Base-by-base conservation (phyloP, 2,888 invertebrate species). In the Xylota sylvarum region DNA sequence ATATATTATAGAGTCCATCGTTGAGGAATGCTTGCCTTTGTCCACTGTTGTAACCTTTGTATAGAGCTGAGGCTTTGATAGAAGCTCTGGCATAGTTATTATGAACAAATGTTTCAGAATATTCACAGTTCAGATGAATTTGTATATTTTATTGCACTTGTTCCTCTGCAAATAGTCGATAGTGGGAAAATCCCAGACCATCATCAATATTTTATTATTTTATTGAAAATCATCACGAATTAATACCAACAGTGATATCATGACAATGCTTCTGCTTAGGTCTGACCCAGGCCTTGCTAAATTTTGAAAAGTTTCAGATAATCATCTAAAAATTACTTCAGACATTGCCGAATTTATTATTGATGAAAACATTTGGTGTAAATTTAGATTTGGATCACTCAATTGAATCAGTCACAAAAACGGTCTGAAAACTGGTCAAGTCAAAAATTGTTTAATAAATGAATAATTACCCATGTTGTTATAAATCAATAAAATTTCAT, bases 61-160 rank as follows among this genome's bases (percentile, higher is more conserved):
- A 7, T 48, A 10, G 3, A 48, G 23, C 19, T 48, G 48, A 10
- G 48, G 46, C 48, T 48, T 48, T 10, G 19, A 48, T 23, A 9
- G 19, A 48, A 48, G 48, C 10, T 48, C 48, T 48, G 19, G 48
- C 48, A 48, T 10, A 48, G 19, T 19, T 3, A 9, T 23, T 48
- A 48, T 19, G 23, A 48, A 48, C 48, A 48, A 19, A 48, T 19
- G 40, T 9, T 82, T 10, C 19, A 48, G 19, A 48, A 7, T 48
- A 10, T 10, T 19, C 4, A 48, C 19, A 10, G 7, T 48, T 48
- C 48, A 3, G 19, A 48, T 48, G 19, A 19, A 48, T 48, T 19
- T 9, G 10, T 48, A 19, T 48, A 10, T 19, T 19, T 48, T 9
- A 19, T 19, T 19, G 48, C 19, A 19, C 19, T 14, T 2, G n/a